Base-by-base conservation (phyloP, 2,113 vertebrate species). In the Aepyceros melampus region DNA sequence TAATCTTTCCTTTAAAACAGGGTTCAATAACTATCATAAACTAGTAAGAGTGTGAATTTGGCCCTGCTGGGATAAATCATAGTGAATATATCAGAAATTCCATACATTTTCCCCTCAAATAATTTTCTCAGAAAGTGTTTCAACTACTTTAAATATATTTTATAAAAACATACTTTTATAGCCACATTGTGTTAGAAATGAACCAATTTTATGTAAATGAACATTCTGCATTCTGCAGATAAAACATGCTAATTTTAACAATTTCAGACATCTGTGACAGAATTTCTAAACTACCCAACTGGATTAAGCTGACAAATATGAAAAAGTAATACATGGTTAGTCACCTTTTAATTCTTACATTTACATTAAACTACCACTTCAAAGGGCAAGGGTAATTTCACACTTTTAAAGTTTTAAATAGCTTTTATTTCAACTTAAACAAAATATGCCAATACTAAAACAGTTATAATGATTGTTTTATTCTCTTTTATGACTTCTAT, bases 181-280 rank as follows among this genome's bases (percentile, higher is more conserved):
- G 71, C 56, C 95, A 92, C 97, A 98, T 98, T 99, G 97, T 85
- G 36, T 94, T 60, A 97, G 97, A 98, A 99, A 97, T 97, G 96
- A 98, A 97, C 97, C 27, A 83, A 98, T 98, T 98, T 98, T 98
- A 99, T 99, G 99, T 98, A 99, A 99, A 99, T 99, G 87, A 98
- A 97, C 97, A 83, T 98, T 99, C 99, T 99, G 99, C 96, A 98
- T 79, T 89, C 89, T 97, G 51, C 92, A 99, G 99, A 99, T 99
- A 99, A 98, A 98, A 97, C 96, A 98, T 97, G 97, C 98, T 98
- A 98, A 98, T 99, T 98, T 98, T 97, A 98, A 98, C 93, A 98
- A 94, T 98, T 98, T 98, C 98, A 98, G 98, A 98, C 98, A 98
- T 98, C 98, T 98, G 97, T 98, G 98, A 98, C 98, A 98, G 97